Evolutionary conservation across 1,140 invertebrate species (phyloP), one percentile per base, ranked within the genome.

Genomic region (Yoshiicerus persimilis): DNA sequence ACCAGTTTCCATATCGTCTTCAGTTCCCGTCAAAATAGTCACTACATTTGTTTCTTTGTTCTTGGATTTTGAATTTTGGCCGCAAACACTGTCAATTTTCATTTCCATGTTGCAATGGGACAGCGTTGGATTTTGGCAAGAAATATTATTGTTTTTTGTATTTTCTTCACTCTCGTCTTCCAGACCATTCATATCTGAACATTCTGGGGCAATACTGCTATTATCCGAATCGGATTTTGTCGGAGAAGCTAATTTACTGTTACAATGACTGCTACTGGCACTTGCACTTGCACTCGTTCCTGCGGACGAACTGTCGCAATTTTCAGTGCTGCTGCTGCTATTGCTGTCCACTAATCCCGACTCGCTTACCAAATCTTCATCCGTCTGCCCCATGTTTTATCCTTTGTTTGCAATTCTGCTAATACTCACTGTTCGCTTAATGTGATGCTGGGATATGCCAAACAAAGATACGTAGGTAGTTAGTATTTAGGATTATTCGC

Each of bases 321-420:
- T 80, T 80, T 80, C 83, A 62, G 38, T 56, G 83, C 23, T 56
- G 13, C 38, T 34, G 39, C 47, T 56, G n/a, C n/a, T 84, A 30
- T 39, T 30, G 39, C 25, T 47, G 13, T 47, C 39, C 25, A 84
- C 83, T 34, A 84, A 84, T 47, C 38, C 38, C 0, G 30, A 56
- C 16, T 70, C 62, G 30, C n/a, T 66, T 11, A 66, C 80, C 30
- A 84, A 36, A 56, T 87, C 87, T 41, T 88, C 87, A 20, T 88
- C 87, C 20, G 41, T 88, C 34, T 88, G 87, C 38, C 87, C 87
- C 87, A 88, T 88, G 4, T 70, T 85, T 36, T 11, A 4, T 64
- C 62, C 34, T 87, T 39, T 77, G 6, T 77, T 77, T 87, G 20
- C 16, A 9, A 23, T 84, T 84, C 30, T 38, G 9, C 47, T n/a